Percentiles rank a stretch among this genome's conserved stretches.
These are phyloP conservation scores for Drosophila gunungcola DNA, from an alignment of 1,140 invertebrate genomes.

Conservation along the genomic window DNA sequence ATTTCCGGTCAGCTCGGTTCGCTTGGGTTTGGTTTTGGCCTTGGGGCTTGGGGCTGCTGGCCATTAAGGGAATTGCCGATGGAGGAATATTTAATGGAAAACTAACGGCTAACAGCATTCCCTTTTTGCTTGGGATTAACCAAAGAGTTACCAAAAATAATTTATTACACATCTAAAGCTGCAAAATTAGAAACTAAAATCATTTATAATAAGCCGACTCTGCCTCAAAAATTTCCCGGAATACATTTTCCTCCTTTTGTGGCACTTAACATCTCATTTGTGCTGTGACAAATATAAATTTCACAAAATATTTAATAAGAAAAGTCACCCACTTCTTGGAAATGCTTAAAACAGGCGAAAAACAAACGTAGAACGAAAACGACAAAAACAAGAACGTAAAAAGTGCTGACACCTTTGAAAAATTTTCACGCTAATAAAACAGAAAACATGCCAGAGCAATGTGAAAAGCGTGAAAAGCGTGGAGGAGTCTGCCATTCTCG, in stretches of 20 bases:
- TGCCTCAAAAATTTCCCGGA: background rate
- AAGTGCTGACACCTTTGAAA: conserved; percentile 80
- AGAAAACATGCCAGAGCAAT: conserved; percentile 75
- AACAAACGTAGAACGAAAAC: conserved; percentile 13
- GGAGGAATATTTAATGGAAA: conserved; percentile 46
- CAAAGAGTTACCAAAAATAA: conserved; percentile 20
- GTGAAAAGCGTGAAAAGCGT: conserved; percentile 65
- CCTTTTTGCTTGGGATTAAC: conserved; percentile 17
- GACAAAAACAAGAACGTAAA: conserved; percentile 53
- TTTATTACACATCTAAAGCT: conserved; percentile 7
- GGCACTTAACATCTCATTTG: conserved; percentile 21
- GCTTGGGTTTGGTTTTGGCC: conserved; percentile 19
- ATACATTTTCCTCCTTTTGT: background rate
- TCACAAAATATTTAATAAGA: conserved; percentile 33
- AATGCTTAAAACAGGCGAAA: conserved; percentile 16
- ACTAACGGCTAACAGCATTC: conserved; percentile 24
- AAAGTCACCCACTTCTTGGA: conserved; percentile 41
- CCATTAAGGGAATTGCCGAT: conserved; percentile 49
- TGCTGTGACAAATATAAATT: conserved; percentile 21
- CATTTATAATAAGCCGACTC: background rate
- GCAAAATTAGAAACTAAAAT: conserved; percentile 1
- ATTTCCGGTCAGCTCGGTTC: conserved; percentile 54
- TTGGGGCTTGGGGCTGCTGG: conserved; percentile 33
- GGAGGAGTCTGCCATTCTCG: conserved; percentile 15
- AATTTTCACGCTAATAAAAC: conserved; percentile 82